Evolutionary conservation across 1,140 invertebrate species (phyloP), one percentile per base, ranked within the genome.

Genomic region (Penaeus japonicus): DNA sequence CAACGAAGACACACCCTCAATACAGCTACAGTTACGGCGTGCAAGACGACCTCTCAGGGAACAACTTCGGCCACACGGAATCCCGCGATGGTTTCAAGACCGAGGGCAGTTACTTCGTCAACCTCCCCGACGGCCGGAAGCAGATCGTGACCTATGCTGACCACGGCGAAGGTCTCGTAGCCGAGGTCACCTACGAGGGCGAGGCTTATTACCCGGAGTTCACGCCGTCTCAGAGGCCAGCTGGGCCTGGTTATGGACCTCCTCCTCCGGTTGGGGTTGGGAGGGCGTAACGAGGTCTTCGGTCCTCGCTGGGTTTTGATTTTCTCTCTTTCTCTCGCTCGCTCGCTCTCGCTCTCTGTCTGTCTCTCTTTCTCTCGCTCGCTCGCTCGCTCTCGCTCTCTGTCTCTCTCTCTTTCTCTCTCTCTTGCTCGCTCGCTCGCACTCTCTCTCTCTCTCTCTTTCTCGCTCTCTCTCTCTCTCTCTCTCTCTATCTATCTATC

Each of bases 21-120:
- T 84, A 84, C 82, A 59, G n/a, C 20, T 84, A 84, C 82, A 75
- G n/a, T 18, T 84, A 84, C 82, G 59, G 59, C n/a, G 82, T 84
- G n/a, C 17, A 27, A 17, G 82, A 84, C 82, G 59, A 22, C 55
- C 57, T 62, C 55, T 55, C 47, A 18, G 82, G 82, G 17, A 39
- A 27, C 82, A 84, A 84, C 82, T 70, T 39, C 55, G 82, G 53
- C 47, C 32, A 35, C 32, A 7, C 32, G 2, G 47, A 84, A 54
- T 24, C 32, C 20, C 82, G 82, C 47, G 35, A 84, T 12, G 82
- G 82, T 30, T 75, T 62, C 55, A 65, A 84, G 47, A 84, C 82
- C 20, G 82, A 84, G 82, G 82, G 82, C 20, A 35, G 35, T 20
- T 84, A 84, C 82, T 22, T 32, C 55, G 59, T 75, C 82, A 27